Evolutionary conservation across 2,113 vertebrate species (phyloP).

Genomic region (Oreochromis spilurus): DNA sequence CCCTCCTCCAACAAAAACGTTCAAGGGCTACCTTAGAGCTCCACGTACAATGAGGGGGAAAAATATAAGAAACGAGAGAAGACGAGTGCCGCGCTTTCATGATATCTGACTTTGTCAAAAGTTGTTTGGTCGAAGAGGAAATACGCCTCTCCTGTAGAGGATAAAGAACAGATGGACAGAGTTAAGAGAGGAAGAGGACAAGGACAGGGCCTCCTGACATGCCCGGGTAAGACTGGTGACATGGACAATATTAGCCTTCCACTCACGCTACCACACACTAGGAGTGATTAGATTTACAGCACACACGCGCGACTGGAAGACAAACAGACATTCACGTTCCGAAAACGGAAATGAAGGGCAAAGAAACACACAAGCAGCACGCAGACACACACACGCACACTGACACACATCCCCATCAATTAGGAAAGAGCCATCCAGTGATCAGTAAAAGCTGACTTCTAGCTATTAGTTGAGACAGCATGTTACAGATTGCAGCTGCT

Average conservation of each 20-base stretch:
- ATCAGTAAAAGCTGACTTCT: slow-evolving; percentile 63
- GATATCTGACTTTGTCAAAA: slow-evolving; percentile 13
- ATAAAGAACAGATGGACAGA: not conserved
- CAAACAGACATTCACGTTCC: not conserved
- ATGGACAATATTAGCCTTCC: slow-evolving; percentile 38
- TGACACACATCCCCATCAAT: slow-evolving; percentile 41
- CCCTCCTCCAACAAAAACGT: slow-evolving; percentile 8
- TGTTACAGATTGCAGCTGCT: slow-evolving; percentile 59
- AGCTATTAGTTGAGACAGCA: slow-evolving; percentile 59
- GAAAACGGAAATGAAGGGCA: not conserved
- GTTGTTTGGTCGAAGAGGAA: not conserved
- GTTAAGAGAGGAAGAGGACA: slow-evolving; percentile 7
- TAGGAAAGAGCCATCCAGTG: slow-evolving; percentile 41
- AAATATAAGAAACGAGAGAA: not conserved
- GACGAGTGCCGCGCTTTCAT: not conserved
- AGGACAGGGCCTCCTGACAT: slow-evolving; percentile 23
- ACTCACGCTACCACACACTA: slow-evolving; percentile 31
- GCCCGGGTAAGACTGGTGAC: slow-evolving; percentile 6
- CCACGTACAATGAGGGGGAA: not conserved
- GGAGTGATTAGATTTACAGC: slow-evolving; percentile 38
- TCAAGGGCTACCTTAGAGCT: not conserved
- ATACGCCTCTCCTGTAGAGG: not conserved
- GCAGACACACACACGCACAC: not conserved
- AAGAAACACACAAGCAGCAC: not conserved
- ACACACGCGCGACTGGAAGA: not conserved